Conservation (phyloP, 2,113 vertebrate genomes). For the Saimiri boliviensis region DNA sequence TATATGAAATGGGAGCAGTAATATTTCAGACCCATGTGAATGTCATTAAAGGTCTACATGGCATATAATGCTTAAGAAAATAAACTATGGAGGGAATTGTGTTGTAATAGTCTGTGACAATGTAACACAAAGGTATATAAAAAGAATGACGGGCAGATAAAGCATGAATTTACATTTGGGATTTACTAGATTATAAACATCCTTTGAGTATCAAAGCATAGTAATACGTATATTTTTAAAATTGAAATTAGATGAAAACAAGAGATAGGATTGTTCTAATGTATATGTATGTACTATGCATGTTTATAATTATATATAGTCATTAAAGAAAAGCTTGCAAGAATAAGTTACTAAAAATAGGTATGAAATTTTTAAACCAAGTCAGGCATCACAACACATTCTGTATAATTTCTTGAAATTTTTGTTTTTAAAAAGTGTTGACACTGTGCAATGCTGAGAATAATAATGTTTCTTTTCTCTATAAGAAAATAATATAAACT, state of each 20-base stretch:
- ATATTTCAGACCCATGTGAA: background rate
- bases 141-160: background rate
- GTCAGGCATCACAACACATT: background rate
- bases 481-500: constrained; percentile 19
- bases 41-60: background rate
- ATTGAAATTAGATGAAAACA: background rate
- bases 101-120: background rate
- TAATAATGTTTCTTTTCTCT: background rate
- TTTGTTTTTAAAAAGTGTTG: background rate
- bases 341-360: background rate
- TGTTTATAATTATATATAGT: background rate
- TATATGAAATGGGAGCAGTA: background rate
- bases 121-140: background rate
- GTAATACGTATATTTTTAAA: background rate
- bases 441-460: background rate
- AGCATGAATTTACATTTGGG: background rate
- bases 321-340: background rate
- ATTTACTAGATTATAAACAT: background rate
- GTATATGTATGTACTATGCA: background rate
- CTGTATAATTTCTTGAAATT: background rate
- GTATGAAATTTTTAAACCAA: background rate
- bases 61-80: background rate
- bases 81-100: background rate
- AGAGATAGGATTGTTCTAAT: background rate
- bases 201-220: background rate